Percentiles rank a stretch among this genome's conserved stretches.
Conservation (phyloP, 2,888 invertebrate genomes). For the Platycheirus rosarum region DNA sequence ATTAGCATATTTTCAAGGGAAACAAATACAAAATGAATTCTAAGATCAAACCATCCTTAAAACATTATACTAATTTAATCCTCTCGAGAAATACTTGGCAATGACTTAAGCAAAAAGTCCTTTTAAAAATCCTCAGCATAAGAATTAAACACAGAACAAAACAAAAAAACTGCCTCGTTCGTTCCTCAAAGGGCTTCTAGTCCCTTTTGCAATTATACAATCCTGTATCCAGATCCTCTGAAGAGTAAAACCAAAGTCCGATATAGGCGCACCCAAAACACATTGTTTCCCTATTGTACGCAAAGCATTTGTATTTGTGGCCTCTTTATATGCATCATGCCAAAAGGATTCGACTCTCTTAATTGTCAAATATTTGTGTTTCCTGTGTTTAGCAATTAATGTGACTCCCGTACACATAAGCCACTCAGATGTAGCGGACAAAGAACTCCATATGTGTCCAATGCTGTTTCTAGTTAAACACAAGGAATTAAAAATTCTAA, state of each 20-base stretch:
- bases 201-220: conserved; percentile 54
- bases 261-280: neutral
- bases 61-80: no score
- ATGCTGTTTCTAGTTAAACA: conserved; percentile 15
- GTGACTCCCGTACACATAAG: conserved; percentile 18
- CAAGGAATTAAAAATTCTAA: conserved; percentile 61
- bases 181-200: conserved; percentile 9
- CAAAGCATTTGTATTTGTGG: conserved; percentile 21
- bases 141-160: neutral
- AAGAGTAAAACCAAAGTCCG: conserved; percentile 58
- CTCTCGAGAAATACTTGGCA: conserved; percentile 9
- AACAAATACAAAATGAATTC: no score
- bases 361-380: conserved; percentile 79
- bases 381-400: conserved; percentile 78
- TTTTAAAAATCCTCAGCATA: neutral
- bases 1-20: no score
- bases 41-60: no score
- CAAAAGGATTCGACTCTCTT: conserved; percentile 68
- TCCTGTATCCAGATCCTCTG: conserved; percentile 38
- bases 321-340: conserved; percentile 18
- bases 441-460: conserved; percentile 7
- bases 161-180: neutral
- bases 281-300: conserved; percentile 47
- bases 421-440: neutral
- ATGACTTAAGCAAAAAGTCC: conserved; percentile 23